Conservation (phyloP, 2,113 vertebrate genomes). For the Trogon surrucura region DNA sequence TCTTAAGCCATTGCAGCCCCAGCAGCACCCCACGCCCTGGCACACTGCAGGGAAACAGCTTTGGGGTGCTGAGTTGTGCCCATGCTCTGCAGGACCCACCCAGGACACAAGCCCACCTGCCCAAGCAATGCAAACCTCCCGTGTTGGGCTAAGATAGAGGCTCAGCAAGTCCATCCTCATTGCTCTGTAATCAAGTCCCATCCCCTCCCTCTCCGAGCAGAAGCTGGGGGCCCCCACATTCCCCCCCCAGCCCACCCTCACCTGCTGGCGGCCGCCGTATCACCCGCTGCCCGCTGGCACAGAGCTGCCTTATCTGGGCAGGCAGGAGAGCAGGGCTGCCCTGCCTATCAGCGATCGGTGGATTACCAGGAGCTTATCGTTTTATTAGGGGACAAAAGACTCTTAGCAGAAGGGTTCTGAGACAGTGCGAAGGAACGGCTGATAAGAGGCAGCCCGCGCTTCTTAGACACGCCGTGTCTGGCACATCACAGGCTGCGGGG, state of each 20-base stretch:
- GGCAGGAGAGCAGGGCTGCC: not conserved
- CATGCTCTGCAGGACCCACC: accelerated
- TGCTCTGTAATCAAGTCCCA: accelerated
- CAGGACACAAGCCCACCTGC: not conserved
- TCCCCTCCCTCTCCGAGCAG: not conserved
- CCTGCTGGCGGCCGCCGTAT: not conserved
- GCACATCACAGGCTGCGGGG: not conserved
- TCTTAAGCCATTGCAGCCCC: accelerated
- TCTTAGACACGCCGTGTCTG: not conserved
- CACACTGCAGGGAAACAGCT: accelerated
- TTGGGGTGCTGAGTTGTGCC: accelerated
- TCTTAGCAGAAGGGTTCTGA: slow-evolving; percentile 57
- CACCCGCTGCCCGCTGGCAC: not conserved
- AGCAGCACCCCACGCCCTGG: not conserved
- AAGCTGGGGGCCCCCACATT: accelerated
- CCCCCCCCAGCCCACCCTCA: not conserved
- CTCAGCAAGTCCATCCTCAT: not conserved
- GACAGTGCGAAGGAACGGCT: not conserved
- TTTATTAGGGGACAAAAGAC: slow-evolving; percentile 57
- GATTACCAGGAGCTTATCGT: slow-evolving; percentile 56
- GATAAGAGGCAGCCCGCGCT: slow-evolving; percentile 35
- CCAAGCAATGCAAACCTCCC: accelerated
- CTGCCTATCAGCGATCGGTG: not conserved
- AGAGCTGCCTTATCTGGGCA: slow-evolving; percentile 40
- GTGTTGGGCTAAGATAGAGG: accelerated